A percentile compares a stretch with the other conserved stretches of the same genome.
Conservation (phyloP, 2,113 vertebrate species). For the Mellivora capensis region DNA sequence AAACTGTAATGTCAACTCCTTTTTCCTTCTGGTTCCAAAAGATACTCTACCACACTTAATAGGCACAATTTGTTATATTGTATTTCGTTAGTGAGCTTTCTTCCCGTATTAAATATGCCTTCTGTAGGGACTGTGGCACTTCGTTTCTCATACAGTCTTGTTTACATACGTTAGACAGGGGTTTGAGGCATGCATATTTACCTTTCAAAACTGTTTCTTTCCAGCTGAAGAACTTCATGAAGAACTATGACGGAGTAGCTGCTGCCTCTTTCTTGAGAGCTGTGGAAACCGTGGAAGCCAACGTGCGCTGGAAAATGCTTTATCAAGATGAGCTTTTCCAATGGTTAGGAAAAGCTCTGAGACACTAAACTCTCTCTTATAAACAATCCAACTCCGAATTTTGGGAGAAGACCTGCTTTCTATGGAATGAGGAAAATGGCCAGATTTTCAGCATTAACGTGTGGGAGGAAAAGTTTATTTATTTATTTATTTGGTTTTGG, state of each 20-base stretch:
- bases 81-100: constrained; percentile 51
- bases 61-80: constrained; percentile 39
- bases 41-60: constrained; percentile 50
- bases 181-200: constrained; percentile 52
- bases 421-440: constrained; percentile 67
- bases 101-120: neutral
- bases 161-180: neutral
- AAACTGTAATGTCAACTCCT: neutral
- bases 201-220: constrained; percentile 71
- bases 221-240: constrained; percentile 95
- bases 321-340: constrained; percentile 95
- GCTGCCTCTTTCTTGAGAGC: constrained; percentile 90
- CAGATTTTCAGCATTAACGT: constrained; percentile 67
- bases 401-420: constrained; percentile 72
- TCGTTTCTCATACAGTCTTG: constrained; percentile 36
- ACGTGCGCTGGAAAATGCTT: constrained; percentile 94
- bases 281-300: constrained; percentile 95
- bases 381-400: constrained; percentile 35
- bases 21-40: neutral
- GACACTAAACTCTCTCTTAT: constrained; percentile 79
- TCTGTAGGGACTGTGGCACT: neutral
- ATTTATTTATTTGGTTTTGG: constrained; percentile 69
- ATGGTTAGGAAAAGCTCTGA: constrained; percentile 93
- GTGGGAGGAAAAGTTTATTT: constrained; percentile 52
- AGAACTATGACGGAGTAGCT: constrained; percentile 85